Evolutionary conservation across 2,113 vertebrate species (phyloP), one percentile per base, ranked within the genome.

Genomic region (Paramisgurnus dabryanus): DNA sequence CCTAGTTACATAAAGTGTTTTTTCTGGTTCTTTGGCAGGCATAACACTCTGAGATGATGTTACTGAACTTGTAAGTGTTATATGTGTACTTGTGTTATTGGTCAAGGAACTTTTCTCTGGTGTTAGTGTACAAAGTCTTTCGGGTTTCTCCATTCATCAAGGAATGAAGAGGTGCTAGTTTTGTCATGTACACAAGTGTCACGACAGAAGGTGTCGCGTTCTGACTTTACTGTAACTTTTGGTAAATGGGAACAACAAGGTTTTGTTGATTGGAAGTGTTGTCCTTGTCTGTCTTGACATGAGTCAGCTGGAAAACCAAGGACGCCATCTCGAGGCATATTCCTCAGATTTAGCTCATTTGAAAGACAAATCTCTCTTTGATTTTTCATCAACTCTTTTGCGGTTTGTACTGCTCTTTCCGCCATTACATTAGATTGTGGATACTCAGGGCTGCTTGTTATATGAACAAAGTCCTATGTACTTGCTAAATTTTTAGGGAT

Each of bases 291-390:
- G 67, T 10, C 57, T 5, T 69, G 45, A 77, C 57, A 69, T 40
- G 2, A 81, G 53, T 4, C 1, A 7, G 63, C 70, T 15, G 69
- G 49, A 1, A 13, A 81, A 6, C 63, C 70, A 12, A 67, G 43
- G 11, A 7, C 22, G 5, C 49, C 7, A 53, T 80, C 61, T 43
- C n/a, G 13, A 13, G 69, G n/a, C 4, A 73, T 43, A 45, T 80
- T 74, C n/a, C 69, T 74, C 5, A 74, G 15, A 13, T 58, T 80
- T n/a, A 67, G 13, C 1, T 75, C 22, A 53, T 75, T 66, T 4
- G 50, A 6, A 67, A 75, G 3, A 60, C 6, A 5, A 5, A 34
- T 80, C 61, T 34, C 79, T 65, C 7, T 80, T 17, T 27, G 79
- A 58, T 39, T 64, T 72, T 8, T 75, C 3, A 61, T 60, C 18